Conservation (phyloP, 2,797 vertebrate genomes). For the Sparus aurata region DNA sequence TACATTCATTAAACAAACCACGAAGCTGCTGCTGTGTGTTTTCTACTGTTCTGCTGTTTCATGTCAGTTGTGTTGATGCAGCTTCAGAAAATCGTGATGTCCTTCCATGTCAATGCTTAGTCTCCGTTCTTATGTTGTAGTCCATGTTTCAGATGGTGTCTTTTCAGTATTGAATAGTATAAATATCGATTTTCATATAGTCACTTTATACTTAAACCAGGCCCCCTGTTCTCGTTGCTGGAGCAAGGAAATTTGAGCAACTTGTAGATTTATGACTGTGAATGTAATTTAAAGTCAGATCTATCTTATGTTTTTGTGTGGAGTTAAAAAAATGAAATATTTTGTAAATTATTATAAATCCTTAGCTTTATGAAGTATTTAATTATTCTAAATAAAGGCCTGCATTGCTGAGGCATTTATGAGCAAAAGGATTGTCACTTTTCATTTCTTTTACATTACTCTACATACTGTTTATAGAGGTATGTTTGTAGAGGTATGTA, state of each 20-base stretch:
- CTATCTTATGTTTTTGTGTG: constrained; percentile 70
- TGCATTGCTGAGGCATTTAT: constrained; percentile 61
- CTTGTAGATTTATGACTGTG: constrained; percentile 76
- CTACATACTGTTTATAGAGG: background rate
- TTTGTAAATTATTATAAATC: constrained; percentile 82
- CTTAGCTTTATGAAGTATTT: constrained; percentile 72
- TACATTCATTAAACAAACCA: constrained; percentile 39
- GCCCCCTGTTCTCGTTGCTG: constrained; percentile 48
- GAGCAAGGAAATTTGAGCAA: constrained; percentile 41
- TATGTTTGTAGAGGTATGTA: too few relatives aligned
- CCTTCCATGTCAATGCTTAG: constrained; percentile 52
- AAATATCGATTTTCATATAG: constrained; percentile 54
- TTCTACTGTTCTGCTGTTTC: constrained; percentile 55
- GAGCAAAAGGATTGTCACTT: constrained; percentile 29
- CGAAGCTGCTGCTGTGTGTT: constrained; percentile 68
- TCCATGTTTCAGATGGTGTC: constrained; percentile 51
- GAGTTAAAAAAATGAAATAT: constrained; percentile 72
- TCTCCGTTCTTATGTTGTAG: constrained; percentile 51
- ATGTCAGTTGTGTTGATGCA: constrained; percentile 35
- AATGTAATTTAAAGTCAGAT: constrained; percentile 79
- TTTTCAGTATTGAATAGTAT: constrained; percentile 54
- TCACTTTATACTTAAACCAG: constrained; percentile 67
- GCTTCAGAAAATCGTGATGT: constrained; percentile 44
- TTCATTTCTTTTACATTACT: constrained; percentile 8
- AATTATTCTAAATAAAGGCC: constrained; percentile 83